A percentile compares a stretch with the other conserved stretches of the same genome.
These are phyloP conservation scores for Antheraea pernyi DNA, from an alignment of 1,140 invertebrate species.

Conservation along the genomic window DNA sequence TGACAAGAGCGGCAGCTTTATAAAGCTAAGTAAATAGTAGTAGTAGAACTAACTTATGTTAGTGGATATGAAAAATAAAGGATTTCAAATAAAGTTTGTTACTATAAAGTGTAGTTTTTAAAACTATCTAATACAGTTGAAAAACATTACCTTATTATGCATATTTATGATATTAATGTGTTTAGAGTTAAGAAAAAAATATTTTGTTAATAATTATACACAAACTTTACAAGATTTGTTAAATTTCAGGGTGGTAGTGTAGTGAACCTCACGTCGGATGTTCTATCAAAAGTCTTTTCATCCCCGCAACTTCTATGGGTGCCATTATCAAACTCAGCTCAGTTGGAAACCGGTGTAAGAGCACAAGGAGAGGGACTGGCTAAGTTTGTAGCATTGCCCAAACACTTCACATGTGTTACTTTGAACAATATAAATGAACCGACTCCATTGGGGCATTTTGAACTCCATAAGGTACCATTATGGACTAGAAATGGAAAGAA, in stretches of 20 bases:
- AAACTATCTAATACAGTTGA: no score
- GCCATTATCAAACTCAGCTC: slow-evolving; percentile 55
- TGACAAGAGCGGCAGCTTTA: no score
- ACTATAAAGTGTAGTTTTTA: no score
- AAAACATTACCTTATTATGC: no score
- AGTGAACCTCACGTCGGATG: slow-evolving; percentile 64
- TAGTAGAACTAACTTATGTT: no score
- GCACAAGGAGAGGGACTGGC: slow-evolving; percentile 59
- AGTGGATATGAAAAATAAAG: no score
- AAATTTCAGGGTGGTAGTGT: slow-evolving; percentile 64
- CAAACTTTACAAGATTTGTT: not conserved
- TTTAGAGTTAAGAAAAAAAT: no score
- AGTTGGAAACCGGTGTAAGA: slow-evolving; percentile 55
- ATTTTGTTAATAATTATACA: no score
- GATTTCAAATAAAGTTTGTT: no score
- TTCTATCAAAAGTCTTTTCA: slow-evolving; percentile 54
- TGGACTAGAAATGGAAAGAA: slow-evolving; percentile 87
- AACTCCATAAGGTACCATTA: slow-evolving; percentile 83
- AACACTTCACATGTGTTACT: slow-evolving; percentile 53
- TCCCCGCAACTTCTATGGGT: slow-evolving; percentile 59
- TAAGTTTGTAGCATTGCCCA: slow-evolving; percentile 55
- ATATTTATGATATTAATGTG: no score
- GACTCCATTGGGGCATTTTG: slow-evolving; percentile 82
- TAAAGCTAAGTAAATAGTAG: no score
- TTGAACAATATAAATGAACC: slow-evolving; percentile 54